Evolutionary conservation across 2,888 invertebrate species (phyloP), one percentile per base, ranked within the genome.

Genomic region (Chaitophorus viminalis): DNA sequence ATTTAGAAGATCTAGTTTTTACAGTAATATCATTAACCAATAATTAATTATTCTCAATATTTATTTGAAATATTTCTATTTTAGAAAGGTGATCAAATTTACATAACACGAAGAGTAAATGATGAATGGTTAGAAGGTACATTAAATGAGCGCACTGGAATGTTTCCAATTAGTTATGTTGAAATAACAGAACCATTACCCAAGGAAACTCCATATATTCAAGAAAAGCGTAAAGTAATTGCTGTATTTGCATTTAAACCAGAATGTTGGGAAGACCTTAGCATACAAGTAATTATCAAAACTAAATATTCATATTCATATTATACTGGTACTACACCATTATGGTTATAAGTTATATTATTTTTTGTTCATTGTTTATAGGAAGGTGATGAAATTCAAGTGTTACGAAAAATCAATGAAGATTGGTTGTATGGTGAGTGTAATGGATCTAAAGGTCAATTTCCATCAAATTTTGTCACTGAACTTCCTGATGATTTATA

Each of bases 121-220:
- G 93, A 93, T 60, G 96, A 96, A 90, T 98, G 97, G 97, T 92
- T 95, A 89, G 94, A 93, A 91, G 97, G 97, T 11, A 93, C 94
- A 90, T 92, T 95, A 85, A 93, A 93, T 86, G 94, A 94, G 89
- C 93, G 93, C 89, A 94, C 95, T 91, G 97, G 97, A 70, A 94
- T 97, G 90, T 97, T 97, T 92, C 97, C 97, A 1, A 92, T 93
- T 36, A 95, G 94, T 91, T 97, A 95, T 92, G 93, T 97, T 89
- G 94, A 96, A 90, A 92, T 97, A 77, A 94, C 94, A 91, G 93
- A 95, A 89, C 95, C 96, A 86, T 91, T 96, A 88, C 92, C 93
- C 52, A 92, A 92, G 89, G 91, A 91, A 83, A 90, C 90, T 83
- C 92, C 92, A 76, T 88, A 90, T 4, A 54, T 36, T 68, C 75